Conservation (phyloP, 2,888 invertebrate genomes). For the Coenonympha arcania region DNA sequence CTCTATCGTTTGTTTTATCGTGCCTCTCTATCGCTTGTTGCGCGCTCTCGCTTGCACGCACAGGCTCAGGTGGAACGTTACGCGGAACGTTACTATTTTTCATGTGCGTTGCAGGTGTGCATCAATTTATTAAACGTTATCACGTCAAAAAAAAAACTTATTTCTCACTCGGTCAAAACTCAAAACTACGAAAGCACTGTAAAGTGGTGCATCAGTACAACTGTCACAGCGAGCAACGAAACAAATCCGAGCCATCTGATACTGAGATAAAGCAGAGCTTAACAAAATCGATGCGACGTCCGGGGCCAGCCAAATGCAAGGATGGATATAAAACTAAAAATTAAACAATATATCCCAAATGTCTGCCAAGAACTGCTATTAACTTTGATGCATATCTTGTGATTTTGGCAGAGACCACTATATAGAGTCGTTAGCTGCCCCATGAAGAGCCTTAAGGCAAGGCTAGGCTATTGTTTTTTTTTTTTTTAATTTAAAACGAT, state of each 20-base stretch:
- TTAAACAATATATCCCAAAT: constrained; percentile 46
- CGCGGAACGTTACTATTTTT: too few relatives aligned
- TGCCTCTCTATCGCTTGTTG: too few relatives aligned
- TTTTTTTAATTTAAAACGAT: neutral
- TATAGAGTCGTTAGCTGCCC: constrained; percentile 17
- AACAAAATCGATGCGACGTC: constrained; percentile 18
- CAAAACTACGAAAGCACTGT: neutral
- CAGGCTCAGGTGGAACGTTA: too few relatives aligned
- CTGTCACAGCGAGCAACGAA: neutral
- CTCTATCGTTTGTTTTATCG: too few relatives aligned
- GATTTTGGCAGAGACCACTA: constrained; percentile 30
- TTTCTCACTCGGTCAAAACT: neutral
- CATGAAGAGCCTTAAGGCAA: constrained; percentile 4
- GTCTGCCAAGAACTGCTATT: constrained; percentile 42
- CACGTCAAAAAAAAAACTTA: too few relatives aligned
- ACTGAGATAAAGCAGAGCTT: constrained; percentile 8
- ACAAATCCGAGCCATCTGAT: constrained; percentile 4
- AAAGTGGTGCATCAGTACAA: neutral
- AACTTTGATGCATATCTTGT: constrained; percentile 47
- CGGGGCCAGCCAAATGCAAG: constrained; percentile 29
- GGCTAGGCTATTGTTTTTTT: constrained; percentile 8
- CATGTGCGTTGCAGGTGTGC: too few relatives aligned
- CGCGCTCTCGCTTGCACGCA: too few relatives aligned
- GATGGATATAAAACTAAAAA: constrained; percentile 44
- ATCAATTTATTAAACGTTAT: too few relatives aligned